Evolutionary conservation across 2,113 vertebrate genomes (phyloP).

Genomic region (Corvus hawaiiensis): DNA sequence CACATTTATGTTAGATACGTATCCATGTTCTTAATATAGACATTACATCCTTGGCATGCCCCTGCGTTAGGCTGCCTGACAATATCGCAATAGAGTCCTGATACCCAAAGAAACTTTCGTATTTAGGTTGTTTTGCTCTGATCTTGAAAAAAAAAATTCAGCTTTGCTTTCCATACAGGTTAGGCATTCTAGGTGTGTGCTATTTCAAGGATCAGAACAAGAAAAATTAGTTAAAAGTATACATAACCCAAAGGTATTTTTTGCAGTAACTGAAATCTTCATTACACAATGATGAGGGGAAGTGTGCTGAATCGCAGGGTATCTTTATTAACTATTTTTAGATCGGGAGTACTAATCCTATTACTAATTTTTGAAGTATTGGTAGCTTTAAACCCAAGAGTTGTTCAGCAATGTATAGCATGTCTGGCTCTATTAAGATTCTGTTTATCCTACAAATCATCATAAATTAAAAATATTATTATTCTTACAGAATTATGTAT

Average conservation of each 20-base stretch:
- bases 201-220: neutral
- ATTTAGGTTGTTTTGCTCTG: neutral
- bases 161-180: neutral
- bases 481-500: neutral
- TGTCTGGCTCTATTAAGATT: neutral
- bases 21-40: neutral
- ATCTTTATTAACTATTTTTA: neutral
- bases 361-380: neutral
- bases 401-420: neutral
- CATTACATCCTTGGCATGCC: neutral
- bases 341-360: neutral
- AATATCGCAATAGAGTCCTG: rapidly evolving
- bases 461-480: neutral
- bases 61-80: neutral
- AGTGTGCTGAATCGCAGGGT: neutral
- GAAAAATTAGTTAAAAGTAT: neutral
- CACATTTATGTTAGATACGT: rapidly evolving
- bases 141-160: no score
- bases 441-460: neutral
- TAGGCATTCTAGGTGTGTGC: neutral
- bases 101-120: rapidly evolving
- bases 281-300: rapidly evolving
- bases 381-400: neutral
- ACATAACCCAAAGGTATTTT: neutral
- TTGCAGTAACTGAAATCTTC: neutral